phyloP scores from a whole-genome alignment of 2,888 invertebrate genomes.

The Troides oblongomaculatus region DNA sequence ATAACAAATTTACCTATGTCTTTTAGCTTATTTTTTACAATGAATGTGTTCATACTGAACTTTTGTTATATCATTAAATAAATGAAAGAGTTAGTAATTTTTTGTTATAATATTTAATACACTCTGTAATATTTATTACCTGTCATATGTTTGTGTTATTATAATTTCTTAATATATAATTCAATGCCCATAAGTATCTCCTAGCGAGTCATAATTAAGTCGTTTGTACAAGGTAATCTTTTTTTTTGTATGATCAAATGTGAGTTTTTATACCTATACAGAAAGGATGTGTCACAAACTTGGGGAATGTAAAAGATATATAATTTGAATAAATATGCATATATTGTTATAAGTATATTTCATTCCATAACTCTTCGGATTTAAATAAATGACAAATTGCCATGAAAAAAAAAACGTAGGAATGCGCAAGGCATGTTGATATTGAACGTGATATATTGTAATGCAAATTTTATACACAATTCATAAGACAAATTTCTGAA shows the following conservation, averaged over 20 bases:
- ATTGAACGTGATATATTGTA: slow-evolving; percentile 10
- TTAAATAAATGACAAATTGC: slow-evolving; percentile 21
- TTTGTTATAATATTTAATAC: too few species aligned
- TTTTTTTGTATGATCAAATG: not conserved
- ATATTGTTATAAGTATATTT: slow-evolving; percentile 15
- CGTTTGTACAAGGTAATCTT: not conserved
- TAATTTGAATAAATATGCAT: slow-evolving; percentile 18
- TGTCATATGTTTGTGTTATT: too few species aligned
- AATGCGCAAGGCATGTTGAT: slow-evolving; percentile 10
- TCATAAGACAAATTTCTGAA: slow-evolving; percentile 8
- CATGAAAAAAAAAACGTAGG: slow-evolving; percentile 5
- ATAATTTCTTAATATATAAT: too few species aligned
- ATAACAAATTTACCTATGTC: too few species aligned
- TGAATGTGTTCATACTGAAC: too few species aligned
- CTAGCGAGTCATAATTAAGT: not conserved
- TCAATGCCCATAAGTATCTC: too few species aligned
- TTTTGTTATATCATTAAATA: too few species aligned
- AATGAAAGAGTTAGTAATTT: too few species aligned
- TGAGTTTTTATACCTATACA: not conserved
- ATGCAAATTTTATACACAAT: slow-evolving; percentile 16
- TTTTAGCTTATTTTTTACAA: too few species aligned
- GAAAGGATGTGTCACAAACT: not conserved
- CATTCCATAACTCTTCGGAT: slow-evolving; percentile 2
- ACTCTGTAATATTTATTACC: too few species aligned
- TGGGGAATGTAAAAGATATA: slow-evolving; percentile 7